These are phyloP conservation scores for Campylorhamphus procurvoides DNA, from an alignment of 2,113 vertebrate species.

Conservation along the genomic window DNA sequence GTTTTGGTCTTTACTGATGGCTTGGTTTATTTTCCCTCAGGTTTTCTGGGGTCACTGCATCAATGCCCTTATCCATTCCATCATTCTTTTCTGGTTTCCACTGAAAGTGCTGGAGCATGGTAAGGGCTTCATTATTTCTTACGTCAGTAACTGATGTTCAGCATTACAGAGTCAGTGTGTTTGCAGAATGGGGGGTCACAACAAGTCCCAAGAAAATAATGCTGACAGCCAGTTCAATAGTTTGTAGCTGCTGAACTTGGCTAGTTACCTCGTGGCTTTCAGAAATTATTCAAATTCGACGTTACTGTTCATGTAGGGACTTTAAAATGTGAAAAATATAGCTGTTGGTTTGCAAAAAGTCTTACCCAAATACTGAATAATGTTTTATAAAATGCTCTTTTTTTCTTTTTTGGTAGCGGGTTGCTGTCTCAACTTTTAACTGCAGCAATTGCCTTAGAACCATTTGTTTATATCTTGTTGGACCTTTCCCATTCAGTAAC, in stretches of 20 bases:
- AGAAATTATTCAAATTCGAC: conserved; percentile 1
- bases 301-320: conserved; percentile 2
- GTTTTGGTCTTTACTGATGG: conserved; percentile 69
- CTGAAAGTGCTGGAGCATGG: conserved; percentile 96
- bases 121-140: conserved; percentile 73
- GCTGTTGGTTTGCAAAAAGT: not conserved
- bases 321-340: not conserved
- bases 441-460: not conserved
- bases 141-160: conserved; percentile 22
- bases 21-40: conserved; percentile 81
- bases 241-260: conserved; percentile 30
- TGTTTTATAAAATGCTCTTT: not conserved
- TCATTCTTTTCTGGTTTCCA: conserved; percentile 99
- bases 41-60: conserved; percentile 99
- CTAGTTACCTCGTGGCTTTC: conserved; percentile 3
- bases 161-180: not conserved
- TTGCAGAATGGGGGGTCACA: not conserved
- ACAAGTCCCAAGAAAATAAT: conserved; percentile 27
- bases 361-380: not conserved
- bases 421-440: not conserved
- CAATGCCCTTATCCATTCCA: conserved; percentile 98
- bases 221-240: not conserved
- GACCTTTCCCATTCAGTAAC: not conserved
- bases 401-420: not conserved
- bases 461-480: not conserved